These are phyloP conservation scores for Palloptera scutellata DNA, from an alignment of 2,888 invertebrate genomes.

Conservation along the genomic window DNA sequence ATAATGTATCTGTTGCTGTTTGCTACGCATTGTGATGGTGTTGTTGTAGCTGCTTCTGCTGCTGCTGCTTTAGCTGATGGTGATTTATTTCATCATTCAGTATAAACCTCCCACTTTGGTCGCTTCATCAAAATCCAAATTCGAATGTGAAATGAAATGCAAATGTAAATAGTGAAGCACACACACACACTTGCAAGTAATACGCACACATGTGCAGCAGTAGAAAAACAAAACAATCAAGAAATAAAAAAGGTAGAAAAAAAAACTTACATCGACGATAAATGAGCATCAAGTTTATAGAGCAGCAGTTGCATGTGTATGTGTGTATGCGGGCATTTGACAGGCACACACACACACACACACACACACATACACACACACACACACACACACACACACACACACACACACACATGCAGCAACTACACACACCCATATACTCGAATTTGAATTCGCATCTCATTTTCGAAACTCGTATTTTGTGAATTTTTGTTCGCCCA, in stretches of 20 bases:
- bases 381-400: conserved; percentile 1
- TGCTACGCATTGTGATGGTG: conserved; percentile 53
- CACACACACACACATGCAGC: background rate
- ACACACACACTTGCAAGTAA: background rate
- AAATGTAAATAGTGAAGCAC: conserved; percentile 46
- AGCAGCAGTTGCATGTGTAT: background rate
- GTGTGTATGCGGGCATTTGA: conserved; percentile 20
- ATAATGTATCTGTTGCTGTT: conserved; percentile 50
- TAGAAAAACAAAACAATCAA: conserved; percentile 11
- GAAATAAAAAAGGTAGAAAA: background rate
- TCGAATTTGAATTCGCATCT: conserved; percentile 26
- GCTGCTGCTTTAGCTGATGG: no score
- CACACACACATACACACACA: conserved; percentile 1
- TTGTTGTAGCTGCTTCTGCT: conserved; percentile 45
- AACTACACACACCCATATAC: background rate
- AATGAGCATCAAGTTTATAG: conserved; percentile 15
- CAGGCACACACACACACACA: conserved; percentile 18
- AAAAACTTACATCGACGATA: conserved; percentile 15
- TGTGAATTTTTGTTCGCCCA: conserved; percentile 27
- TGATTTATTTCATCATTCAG: no score
- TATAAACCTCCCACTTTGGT: conserved; percentile 44
- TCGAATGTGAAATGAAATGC: conserved; percentile 56
- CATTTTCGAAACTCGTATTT: conserved; percentile 30
- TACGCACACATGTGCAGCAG: background rate
- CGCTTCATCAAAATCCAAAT: conserved; percentile 52